Percentiles rank a stretch among this genome's conserved stretches.
Conservation (phyloP, 1,140 invertebrate species). For the Pseudomyrmex concolor region DNA sequence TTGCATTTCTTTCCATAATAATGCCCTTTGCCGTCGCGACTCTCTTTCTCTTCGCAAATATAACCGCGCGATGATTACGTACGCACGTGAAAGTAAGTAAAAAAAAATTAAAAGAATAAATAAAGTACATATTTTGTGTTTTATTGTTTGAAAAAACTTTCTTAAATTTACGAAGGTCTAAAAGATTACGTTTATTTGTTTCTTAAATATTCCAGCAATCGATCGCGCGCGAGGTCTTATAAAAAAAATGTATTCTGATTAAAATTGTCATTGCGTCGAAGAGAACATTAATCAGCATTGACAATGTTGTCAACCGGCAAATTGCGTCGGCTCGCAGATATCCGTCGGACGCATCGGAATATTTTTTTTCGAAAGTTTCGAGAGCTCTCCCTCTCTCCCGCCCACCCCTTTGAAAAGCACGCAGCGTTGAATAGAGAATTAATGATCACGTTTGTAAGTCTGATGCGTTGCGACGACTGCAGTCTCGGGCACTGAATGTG, state of each 20-base stretch:
- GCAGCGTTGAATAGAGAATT: slow-evolving; percentile 57
- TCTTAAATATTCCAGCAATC: neutral
- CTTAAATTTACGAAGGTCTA: no score
- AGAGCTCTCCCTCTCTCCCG: neutral
- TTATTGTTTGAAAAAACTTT: no score
- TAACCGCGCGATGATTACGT: slow-evolving; percentile 35
- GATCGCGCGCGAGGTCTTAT: neutral
- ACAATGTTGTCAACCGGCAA: slow-evolving; percentile 9
- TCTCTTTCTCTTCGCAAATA: slow-evolving; percentile 22
- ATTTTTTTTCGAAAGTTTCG: slow-evolving; percentile 51
- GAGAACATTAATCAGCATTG: slow-evolving; percentile 10
- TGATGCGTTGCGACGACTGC: slow-evolving; percentile 64
- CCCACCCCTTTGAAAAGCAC: neutral
- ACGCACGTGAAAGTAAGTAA: slow-evolving; percentile 42
- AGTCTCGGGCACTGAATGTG: slow-evolving; percentile 41
- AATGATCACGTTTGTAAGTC: slow-evolving; percentile 55
- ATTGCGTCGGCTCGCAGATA: slow-evolving; percentile 32
- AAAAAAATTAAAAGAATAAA: slow-evolving; percentile 1
- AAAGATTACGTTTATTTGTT: neutral
- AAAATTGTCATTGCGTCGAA: neutral
- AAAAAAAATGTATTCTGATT: neutral
- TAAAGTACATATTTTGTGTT: neutral
- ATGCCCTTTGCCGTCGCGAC: neutral
- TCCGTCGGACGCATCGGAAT: slow-evolving; percentile 25
- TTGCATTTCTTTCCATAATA: slow-evolving; percentile 61